Evolutionary conservation across 1,140 invertebrate genomes (phyloP).

Genomic region (Araneus ventricosus): DNA sequence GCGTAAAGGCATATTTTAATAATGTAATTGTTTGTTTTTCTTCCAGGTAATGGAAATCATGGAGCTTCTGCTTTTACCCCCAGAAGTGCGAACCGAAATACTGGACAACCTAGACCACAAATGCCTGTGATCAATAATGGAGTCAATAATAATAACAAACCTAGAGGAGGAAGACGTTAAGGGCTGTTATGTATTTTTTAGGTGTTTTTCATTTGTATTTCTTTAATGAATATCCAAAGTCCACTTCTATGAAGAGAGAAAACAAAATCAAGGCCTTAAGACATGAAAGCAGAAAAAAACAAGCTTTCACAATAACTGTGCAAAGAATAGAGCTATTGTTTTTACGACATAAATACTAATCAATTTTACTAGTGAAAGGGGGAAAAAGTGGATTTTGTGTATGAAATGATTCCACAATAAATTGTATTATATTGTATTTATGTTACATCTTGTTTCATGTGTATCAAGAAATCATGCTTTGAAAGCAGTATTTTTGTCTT

Average conservation of each 20-base stretch:
- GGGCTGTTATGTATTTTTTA: not conserved
- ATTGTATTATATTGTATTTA: no score
- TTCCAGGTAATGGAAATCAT: constrained; percentile 65
- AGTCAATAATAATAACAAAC: constrained; percentile 39
- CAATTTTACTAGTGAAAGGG: not conserved
- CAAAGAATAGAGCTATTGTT: not conserved
- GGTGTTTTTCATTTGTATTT: not conserved
- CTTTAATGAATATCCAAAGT: not conserved
- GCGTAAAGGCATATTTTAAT: no score
- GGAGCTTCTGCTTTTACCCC: constrained; percentile 49
- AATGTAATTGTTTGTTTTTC: not conserved
- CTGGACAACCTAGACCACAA: constrained; percentile 48
- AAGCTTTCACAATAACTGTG: not conserved
- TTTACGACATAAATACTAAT: not conserved
- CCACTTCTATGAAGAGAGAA: not conserved
- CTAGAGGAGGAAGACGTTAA: constrained; percentile 46
- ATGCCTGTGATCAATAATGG: constrained; percentile 63
- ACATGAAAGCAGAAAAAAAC: not conserved
- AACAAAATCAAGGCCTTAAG: not conserved
- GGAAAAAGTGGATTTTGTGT: not conserved
- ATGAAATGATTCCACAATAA: no score
- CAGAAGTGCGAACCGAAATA: constrained; percentile 56
- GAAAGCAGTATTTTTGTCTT: no score
- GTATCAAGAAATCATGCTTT: no score
- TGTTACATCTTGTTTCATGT: no score